Evolutionary conservation across 2,888 invertebrate species (phyloP).

Genomic region (Cerceris rybyensis): DNA sequence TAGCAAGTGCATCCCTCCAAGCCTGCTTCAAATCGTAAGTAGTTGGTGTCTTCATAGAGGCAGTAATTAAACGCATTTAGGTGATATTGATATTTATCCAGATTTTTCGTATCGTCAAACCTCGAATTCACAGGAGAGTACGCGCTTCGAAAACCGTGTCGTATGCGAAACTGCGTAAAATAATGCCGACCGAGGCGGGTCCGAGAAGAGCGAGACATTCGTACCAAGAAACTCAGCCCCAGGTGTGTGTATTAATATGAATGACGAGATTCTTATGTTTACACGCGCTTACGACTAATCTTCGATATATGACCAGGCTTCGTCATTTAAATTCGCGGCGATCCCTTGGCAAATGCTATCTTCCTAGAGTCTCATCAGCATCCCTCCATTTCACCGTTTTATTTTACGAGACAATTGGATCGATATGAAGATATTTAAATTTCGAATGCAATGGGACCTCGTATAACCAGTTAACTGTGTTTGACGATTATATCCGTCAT

Average conservation of each 20-base stretch:
- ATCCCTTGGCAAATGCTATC: slow-evolving; percentile 2
- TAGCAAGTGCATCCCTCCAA: slow-evolving; percentile 67
- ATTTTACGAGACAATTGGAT: too few species aligned
- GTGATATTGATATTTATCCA: slow-evolving; percentile 7
- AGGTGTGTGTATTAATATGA: slow-evolving; percentile 77
- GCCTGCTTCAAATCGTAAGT: slow-evolving; percentile 71
- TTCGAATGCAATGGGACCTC: too few species aligned
- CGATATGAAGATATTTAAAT: too few species aligned
- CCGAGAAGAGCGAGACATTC: slow-evolving; percentile 53
- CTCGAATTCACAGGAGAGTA: neutral
- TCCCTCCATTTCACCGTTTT: too few species aligned
- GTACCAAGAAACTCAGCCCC: slow-evolving; percentile 69
- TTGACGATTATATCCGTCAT: too few species aligned
- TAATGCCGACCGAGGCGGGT: slow-evolving; percentile 26
- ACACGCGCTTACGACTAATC: slow-evolving; percentile 61
- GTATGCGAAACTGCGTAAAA: slow-evolving; percentile 69
- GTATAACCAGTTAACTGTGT: too few species aligned
- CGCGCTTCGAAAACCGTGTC: slow-evolving; percentile 36
- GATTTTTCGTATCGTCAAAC: neutral
- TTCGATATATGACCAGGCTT: slow-evolving; percentile 46
- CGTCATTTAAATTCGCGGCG: slow-evolving; percentile 25
- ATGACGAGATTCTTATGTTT: slow-evolving; percentile 73
- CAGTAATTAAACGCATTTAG: slow-evolving; percentile 20
- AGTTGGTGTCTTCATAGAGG: slow-evolving; percentile 71
- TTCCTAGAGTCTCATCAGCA: too few species aligned